phyloP scores from a whole-genome alignment of 2,113 vertebrate genomes.

The Brachyistius frenatus region DNA sequence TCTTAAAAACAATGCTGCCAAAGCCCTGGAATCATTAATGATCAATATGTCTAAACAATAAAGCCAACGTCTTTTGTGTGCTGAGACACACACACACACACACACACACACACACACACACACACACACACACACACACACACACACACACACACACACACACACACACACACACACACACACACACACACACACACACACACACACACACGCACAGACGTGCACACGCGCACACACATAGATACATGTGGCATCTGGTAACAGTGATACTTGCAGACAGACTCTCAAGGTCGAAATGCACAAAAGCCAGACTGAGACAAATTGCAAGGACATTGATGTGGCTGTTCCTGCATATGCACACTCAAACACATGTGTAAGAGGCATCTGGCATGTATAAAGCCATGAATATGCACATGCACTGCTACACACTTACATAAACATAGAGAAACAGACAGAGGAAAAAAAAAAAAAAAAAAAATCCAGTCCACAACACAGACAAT shows the following conservation, averaged over 20 bases:
- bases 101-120: neutral
- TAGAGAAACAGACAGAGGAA: slow-evolving; percentile 6
- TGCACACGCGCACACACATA: neutral
- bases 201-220: too few relatives aligned
- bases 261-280: slow-evolving; percentile 7
- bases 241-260: slow-evolving; percentile 32
- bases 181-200: neutral
- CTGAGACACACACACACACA: neutral
- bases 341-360: neutral
- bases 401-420: slow-evolving; percentile 7
- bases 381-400: slow-evolving; percentile 30
- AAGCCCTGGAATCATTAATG: slow-evolving; percentile 30
- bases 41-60: slow-evolving; percentile 33
- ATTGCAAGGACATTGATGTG: slow-evolving; percentile 16
- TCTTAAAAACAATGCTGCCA: slow-evolving; percentile 16
- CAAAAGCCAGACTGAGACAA: slow-evolving; percentile 12
- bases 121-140: neutral
- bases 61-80: neutral
- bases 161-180: neutral
- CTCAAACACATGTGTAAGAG: slow-evolving; percentile 25
- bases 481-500: slow-evolving; percentile 31
- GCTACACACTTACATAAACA: slow-evolving; percentile 30
- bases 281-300: slow-evolving; percentile 16
- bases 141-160: neutral
- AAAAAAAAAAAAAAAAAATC: neutral